A percentile compares a stretch with the other conserved stretches of the same genome.
phyloP scores from a whole-genome alignment of 2,888 invertebrate species.

The Eudasyphora cyanicolor region DNA sequence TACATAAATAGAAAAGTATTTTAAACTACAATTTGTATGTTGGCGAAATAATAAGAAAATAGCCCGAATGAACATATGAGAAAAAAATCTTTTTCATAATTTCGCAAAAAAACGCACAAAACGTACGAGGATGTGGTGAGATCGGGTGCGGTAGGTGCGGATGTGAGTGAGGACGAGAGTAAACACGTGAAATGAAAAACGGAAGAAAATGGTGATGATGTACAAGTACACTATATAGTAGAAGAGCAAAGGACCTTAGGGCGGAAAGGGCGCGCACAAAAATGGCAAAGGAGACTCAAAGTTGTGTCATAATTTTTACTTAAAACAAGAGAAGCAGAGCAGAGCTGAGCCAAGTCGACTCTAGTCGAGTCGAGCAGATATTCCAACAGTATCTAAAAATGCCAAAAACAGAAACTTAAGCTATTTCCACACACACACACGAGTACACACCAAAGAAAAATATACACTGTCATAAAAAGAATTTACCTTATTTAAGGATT shows the following conservation, averaged over 20 bases:
- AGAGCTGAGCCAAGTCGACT: background rate
- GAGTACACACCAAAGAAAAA: no score
- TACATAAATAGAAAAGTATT: background rate
- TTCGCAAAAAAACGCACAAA: slow-evolving; percentile 42
- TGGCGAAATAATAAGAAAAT: slow-evolving; percentile 41
- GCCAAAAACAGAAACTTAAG: slow-evolving; percentile 15
- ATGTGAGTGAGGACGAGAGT: background rate
- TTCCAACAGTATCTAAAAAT: background rate
- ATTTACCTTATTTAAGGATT: slow-evolving; percentile 38
- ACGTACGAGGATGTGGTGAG: background rate
- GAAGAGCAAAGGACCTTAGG: background rate
- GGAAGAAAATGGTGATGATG: background rate
- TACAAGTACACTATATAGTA: background rate
- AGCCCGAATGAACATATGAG: slow-evolving; percentile 33
- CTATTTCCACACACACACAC: slow-evolving; percentile 21
- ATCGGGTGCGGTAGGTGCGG: slow-evolving; percentile 7
- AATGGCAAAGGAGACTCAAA: slow-evolving; percentile 41
- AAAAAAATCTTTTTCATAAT: slow-evolving; percentile 51
- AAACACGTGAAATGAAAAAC: background rate
- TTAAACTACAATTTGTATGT: background rate
- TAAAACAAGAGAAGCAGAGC: slow-evolving; percentile 41
- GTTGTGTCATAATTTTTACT: slow-evolving; percentile 61
- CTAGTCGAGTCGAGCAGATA: background rate
- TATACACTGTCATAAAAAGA: slow-evolving; percentile 38
- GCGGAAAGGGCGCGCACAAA: slow-evolving; percentile 32